A percentile compares a stretch with the other conserved stretches of the same genome.
Evolutionary conservation across 2,888 invertebrate species (phyloP).

Genomic region (Ecdyonurus torrentis): DNA sequence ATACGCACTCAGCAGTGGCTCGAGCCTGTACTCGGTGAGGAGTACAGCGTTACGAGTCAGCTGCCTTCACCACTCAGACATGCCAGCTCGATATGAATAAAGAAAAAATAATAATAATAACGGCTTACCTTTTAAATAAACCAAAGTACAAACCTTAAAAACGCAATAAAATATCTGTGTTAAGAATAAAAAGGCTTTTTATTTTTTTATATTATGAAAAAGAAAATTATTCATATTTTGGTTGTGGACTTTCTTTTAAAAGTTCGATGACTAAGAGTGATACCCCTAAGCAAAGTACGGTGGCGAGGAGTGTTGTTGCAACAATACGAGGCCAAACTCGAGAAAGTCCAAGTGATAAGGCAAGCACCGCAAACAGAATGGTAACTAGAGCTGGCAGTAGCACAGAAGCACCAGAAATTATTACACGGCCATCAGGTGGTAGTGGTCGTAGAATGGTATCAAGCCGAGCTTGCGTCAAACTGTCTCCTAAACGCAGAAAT

Average conservation of each 20-base stretch:
- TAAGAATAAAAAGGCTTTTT: no score
- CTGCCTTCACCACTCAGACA: no score
- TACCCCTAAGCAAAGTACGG: background rate
- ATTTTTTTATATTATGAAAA: no score
- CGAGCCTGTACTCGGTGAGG: no score
- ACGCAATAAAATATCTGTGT: no score
- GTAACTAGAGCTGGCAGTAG: background rate
- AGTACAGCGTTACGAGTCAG: no score
- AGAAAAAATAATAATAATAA: no score
- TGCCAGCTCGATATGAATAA: no score
- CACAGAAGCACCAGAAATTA: background rate
- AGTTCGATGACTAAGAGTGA: background rate
- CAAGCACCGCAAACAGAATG: background rate
- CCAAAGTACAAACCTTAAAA: no score
- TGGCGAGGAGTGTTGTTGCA: background rate
- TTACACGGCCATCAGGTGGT: background rate
- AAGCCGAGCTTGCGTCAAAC: background rate
- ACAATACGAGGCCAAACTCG: background rate
- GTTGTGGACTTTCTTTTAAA: background rate
- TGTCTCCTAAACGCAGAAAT: background rate
- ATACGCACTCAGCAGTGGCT: no score
- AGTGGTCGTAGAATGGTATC: background rate
- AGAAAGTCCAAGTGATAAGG: background rate
- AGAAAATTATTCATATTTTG: background rate
- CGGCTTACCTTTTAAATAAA: no score